Evolutionary conservation across 2,888 invertebrate genomes (phyloP), one percentile per base, ranked within the genome.

Genomic region (Agrilus cyanescens): DNA sequence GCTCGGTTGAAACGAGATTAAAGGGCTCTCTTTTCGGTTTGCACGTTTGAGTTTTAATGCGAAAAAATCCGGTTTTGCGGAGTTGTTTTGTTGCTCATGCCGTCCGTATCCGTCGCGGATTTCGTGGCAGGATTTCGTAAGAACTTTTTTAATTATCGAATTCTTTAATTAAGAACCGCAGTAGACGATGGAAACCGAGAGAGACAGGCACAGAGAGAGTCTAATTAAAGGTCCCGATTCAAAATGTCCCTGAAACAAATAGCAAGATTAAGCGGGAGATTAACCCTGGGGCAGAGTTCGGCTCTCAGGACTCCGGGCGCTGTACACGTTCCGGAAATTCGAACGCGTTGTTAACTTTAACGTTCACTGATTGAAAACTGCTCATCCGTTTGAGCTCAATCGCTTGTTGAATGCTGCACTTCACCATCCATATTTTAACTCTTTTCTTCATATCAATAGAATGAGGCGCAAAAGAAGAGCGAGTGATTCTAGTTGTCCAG

Each of bases 221-320:
- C 33, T 50, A 50, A 50, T 50, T 50, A 50, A 48, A 47, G 46
- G 46, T 46, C 47, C 44, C 46, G 45, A 47, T 48, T 45, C 44
- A 40, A 43, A 38, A 46, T 46, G 50, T 47, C 45, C 32, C 42
- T 35, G 40, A 36, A 41, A 47, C 43, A 43, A 47, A 47, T 45
- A 41, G 38, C 45, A 45, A 45, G 45, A 44, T 43, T 37, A 38
- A 40, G 31, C 29, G 38, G 43, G 39, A 37, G 25, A 25, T 25
- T 25, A 25, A 25, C 25, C 25, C 25, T 30, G 37, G 41, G 39
- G 41, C 36, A 41, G 40, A 46, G 38, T 43, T 42, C 30, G 37
- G 25, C 20, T 25, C 20, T 20, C 25, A 10, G 25, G 10, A 10
- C 10, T 25, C 25, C 10, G 4, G 25, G 25, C 25, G 25, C 10